Evolutionary conservation across 2,113 vertebrate genomes (phyloP).

Genomic region (Sturnus vulgaris): DNA sequence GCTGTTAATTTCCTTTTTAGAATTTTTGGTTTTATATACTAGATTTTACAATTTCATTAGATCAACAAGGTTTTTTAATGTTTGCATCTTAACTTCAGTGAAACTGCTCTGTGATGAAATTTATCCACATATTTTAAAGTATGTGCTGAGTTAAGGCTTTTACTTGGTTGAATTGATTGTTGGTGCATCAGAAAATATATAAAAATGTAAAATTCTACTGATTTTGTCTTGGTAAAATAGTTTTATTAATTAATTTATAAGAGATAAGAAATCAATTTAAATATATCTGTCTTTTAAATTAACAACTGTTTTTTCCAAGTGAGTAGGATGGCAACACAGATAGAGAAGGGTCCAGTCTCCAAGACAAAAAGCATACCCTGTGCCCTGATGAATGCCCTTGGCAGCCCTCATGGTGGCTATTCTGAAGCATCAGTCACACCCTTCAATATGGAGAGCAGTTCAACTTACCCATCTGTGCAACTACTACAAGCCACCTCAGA

Average conservation of each 20-base stretch:
- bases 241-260: not conserved
- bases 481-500: not conserved
- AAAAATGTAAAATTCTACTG: not conserved
- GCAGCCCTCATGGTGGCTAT: not conserved
- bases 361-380: not conserved
- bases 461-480: not conserved
- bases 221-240: not conserved
- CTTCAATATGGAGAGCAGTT: not conserved
- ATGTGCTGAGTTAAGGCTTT: not conserved
- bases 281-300: not conserved
- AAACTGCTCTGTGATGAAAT: not conserved
- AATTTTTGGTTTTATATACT: not conserved
- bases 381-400: not conserved
- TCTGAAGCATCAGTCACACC: not conserved
- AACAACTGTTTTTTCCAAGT: not conserved
- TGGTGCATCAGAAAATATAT: not conserved
- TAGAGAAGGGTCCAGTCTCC: not conserved
- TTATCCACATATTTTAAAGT: not conserved
- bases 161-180: not conserved
- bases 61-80: not conserved
- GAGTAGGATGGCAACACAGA: not conserved
- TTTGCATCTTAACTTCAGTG: not conserved
- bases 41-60: conserved; percentile 17
- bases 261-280: not conserved
- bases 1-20: not conserved